Evolutionary conservation across 1,140 invertebrate genomes (phyloP).

Genomic region (Calliphora vicina): DNA sequence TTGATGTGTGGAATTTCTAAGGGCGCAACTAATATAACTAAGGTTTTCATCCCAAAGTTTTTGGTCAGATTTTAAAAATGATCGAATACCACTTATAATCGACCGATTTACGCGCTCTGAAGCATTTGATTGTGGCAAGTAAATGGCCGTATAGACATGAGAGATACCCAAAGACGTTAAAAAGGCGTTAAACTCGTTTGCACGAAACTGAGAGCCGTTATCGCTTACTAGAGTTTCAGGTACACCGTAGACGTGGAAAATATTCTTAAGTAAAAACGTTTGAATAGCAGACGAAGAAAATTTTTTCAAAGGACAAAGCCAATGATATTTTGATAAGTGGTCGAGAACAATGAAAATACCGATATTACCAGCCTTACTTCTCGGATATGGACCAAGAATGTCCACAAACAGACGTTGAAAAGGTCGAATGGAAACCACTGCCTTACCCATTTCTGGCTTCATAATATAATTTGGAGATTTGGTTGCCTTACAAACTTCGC

Average conservation of each 20-base stretch:
- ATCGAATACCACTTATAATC: constrained; percentile 21
- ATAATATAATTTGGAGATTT: constrained; percentile 30
- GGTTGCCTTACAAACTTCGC: constrained; percentile 33
- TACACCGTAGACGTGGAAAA: constrained; percentile 18
- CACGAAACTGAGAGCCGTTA: constrained; percentile 37
- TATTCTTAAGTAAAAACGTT: background rate
- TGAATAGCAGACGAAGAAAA: background rate
- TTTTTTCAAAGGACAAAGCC: constrained; percentile 15
- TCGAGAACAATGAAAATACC: constrained; percentile 36
- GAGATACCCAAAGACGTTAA: background rate
- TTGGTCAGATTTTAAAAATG: constrained; percentile 28
- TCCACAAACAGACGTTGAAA: constrained; percentile 37
- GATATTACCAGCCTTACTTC: constrained; percentile 29
- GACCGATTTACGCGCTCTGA: no score
- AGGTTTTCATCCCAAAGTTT: constrained; percentile 36
- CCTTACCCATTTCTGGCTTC: constrained; percentile 28
- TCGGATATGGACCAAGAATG: constrained; percentile 31
- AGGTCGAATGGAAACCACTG: background rate
- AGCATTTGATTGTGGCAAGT: constrained; percentile 20
- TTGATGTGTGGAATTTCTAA: constrained; percentile 16
- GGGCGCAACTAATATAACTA: constrained; percentile 22
- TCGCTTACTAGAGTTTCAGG: constrained; percentile 37
- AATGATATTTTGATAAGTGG: constrained; percentile 32
- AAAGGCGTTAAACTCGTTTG: constrained; percentile 9
- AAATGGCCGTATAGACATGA: background rate